phyloP scores from a whole-genome alignment of 2,888 invertebrate genomes.

The Caenorhabditis doughertyi region DNA sequence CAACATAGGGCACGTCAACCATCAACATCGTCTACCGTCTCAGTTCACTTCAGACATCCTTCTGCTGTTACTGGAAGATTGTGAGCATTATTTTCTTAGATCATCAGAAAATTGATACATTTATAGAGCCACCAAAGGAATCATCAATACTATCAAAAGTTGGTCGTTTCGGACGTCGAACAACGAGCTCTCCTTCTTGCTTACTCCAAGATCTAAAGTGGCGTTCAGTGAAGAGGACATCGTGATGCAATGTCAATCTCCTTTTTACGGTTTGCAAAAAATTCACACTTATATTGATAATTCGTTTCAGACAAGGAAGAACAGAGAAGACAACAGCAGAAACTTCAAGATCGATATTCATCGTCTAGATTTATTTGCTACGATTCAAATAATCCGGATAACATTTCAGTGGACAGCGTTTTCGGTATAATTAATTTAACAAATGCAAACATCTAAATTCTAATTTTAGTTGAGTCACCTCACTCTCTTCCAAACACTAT shows the following conservation, averaged over 20 bases:
- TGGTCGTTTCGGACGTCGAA: slow-evolving; percentile 51
- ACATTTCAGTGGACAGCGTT: slow-evolving; percentile 52
- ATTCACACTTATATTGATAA: not conserved
- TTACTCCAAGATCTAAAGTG: slow-evolving; percentile 39
- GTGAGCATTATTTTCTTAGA: slow-evolving; percentile 8
- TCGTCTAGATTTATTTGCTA: slow-evolving; percentile 41
- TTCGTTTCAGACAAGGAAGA: slow-evolving; percentile 27
- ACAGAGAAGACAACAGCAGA: slow-evolving; percentile 2
- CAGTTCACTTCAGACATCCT: slow-evolving; percentile 50
- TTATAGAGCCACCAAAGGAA: slow-evolving; percentile 43
- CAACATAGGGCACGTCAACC: slow-evolving; percentile 33
- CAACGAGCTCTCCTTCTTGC: slow-evolving; percentile 49
- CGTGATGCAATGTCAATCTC: slow-evolving; percentile 55
- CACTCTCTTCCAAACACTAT: slow-evolving; percentile 26
- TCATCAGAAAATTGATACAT: not conserved
- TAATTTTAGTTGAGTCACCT: slow-evolving; percentile 30
- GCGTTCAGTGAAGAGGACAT: slow-evolving; percentile 59
- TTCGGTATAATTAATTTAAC: slow-evolving; percentile 51
- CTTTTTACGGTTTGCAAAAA: slow-evolving; percentile 35
- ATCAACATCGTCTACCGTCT: slow-evolving; percentile 54
- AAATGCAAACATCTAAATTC: not conserved
- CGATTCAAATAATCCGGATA: slow-evolving; percentile 35
- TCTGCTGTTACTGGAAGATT: slow-evolving; percentile 30
- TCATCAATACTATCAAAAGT: slow-evolving; percentile 52
- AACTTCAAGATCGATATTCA: slow-evolving; percentile 6